Percentiles rank a stretch among this genome's conserved stretches.
These are phyloP conservation scores for Mormyrops attenuatus DNA, from an alignment of 2,797 vertebrate genomes.

Conservation along the genomic window DNA sequence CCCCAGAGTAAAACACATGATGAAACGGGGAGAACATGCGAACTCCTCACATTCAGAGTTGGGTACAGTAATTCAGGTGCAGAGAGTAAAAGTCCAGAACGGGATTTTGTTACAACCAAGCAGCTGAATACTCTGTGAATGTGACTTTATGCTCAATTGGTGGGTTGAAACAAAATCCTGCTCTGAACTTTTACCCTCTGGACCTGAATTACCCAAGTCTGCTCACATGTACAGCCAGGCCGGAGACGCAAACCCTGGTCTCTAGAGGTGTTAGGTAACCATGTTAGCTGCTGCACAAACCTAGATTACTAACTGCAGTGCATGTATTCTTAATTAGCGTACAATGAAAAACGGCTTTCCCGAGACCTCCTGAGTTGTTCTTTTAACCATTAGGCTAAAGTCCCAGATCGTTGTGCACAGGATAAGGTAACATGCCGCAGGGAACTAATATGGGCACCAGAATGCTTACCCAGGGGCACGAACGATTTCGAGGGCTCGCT, in stretches of 20 bases:
- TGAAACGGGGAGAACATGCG: not conserved
- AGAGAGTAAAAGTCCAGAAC: too few species aligned
- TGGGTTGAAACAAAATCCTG: too few species aligned
- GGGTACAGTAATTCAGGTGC: too few species aligned
- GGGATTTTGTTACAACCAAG: too few species aligned
- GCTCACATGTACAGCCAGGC: not conserved
- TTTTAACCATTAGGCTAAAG: not conserved
- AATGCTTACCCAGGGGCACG: conserved; percentile 85
- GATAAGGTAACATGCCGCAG: not conserved
- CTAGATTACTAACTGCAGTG: not conserved
- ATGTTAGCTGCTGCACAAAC: not conserved
- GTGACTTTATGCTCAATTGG: too few species aligned
- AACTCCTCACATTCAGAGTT: not conserved
- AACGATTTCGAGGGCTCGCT: conserved; percentile 94
- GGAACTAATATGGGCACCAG: not conserved
- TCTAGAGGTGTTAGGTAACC: not conserved
- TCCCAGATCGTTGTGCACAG: not conserved
- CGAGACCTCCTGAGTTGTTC: not conserved
- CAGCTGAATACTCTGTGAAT: too few species aligned
- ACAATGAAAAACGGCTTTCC: not conserved
- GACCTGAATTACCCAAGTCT: too few species aligned
- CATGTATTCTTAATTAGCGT: not conserved
- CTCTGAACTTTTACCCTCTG: too few species aligned
- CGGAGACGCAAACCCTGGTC: not conserved
- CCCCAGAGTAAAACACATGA: not conserved